Conservation (phyloP, 2,113 vertebrate genomes). For the Urocitellus parryii region DNA sequence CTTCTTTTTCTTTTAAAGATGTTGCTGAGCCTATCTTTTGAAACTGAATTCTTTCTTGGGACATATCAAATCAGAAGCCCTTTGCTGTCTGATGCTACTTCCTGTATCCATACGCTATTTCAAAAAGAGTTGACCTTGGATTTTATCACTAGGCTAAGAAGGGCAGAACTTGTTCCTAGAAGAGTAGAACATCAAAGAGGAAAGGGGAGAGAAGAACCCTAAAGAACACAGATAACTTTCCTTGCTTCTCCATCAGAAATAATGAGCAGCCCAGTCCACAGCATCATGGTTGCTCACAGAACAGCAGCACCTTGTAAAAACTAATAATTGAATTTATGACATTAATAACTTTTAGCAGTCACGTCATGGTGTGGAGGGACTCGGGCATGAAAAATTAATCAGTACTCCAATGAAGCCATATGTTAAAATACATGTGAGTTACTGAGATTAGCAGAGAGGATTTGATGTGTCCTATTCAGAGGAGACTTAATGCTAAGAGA, state of each 20-base stretch:
- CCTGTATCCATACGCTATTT: neutral
- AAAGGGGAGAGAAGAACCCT: neutral
- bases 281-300: neutral
- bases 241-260: neutral
- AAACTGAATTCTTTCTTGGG: neutral
- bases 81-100: neutral
- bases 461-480: neutral
- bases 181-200: neutral
- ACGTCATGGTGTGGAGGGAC: neutral
- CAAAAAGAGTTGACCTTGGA: neutral
- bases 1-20: neutral
- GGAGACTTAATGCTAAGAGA: neutral
- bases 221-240: neutral
- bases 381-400: constrained; percentile 37
- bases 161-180: neutral
- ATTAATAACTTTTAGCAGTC: neutral
- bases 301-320: neutral
- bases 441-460: neutral
- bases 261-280: neutral
- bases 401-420: neutral
- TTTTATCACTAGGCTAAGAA: neutral
- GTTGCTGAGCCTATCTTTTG: neutral
- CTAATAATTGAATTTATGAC: neutral
- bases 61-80: neutral
- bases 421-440: neutral